These are phyloP conservation scores for Halcyon malimbica DNA, from an alignment of 2,113 vertebrate genomes.

Conservation along the genomic window DNA sequence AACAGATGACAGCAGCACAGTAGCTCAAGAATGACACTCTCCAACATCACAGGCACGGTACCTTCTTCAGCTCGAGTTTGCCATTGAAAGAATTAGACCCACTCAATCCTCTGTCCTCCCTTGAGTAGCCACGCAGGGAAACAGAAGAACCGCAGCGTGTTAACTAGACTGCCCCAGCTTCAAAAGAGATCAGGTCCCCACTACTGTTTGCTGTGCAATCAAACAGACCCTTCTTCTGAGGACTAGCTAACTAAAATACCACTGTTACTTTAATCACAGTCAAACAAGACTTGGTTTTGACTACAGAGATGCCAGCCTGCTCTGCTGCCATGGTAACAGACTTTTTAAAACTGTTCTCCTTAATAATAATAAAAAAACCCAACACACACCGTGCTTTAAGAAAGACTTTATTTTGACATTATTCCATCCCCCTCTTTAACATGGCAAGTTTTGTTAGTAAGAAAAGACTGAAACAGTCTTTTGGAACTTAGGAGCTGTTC, in stretches of 20 bases:
- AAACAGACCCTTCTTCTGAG: background rate
- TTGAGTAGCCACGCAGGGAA: background rate
- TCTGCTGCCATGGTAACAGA: slow-evolving; percentile 69
- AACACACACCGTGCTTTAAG: background rate
- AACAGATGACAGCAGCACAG: background rate
- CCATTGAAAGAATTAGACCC: background rate
- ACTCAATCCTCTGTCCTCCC: background rate
- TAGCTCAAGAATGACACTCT: background rate
- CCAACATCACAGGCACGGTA: background rate
- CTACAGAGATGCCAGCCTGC: slow-evolving; percentile 66
- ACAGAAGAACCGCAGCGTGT: background rate
- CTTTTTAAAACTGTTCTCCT: slow-evolving; percentile 62
- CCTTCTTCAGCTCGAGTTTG: background rate
- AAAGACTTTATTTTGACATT: slow-evolving; percentile 66
- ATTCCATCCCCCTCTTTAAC: slow-evolving; percentile 53
- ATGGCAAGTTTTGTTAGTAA: slow-evolving; percentile 42
- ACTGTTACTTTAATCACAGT: slow-evolving; percentile 37
- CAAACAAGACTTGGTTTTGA: slow-evolving; percentile 60
- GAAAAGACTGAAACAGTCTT: background rate
- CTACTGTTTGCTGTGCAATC: background rate
- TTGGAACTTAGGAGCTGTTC: background rate
- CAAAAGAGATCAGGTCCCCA: background rate
- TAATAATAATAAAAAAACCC: slow-evolving; percentile 31
- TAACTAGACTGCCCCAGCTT: background rate
- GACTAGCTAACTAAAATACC: background rate